Conservation (phyloP, 2,113 vertebrate genomes). For the Amphiprion percula region DNA sequence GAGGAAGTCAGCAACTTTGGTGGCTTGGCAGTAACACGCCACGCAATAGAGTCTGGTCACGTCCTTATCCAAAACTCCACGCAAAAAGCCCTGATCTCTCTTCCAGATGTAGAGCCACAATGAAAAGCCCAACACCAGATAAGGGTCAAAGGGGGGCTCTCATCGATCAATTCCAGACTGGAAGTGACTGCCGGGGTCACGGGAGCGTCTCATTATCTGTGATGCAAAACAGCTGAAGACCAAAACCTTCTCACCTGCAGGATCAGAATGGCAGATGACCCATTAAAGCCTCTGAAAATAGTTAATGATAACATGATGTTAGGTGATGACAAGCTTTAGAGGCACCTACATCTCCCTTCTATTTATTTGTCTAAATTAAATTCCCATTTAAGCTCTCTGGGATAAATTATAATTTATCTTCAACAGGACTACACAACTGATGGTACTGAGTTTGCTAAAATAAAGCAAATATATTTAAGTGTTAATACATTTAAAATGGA, state of each 20-base stretch:
- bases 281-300: constrained; percentile 1
- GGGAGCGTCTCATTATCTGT: constrained; percentile 73
- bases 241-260: constrained; percentile 57
- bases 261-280: constrained; percentile 25
- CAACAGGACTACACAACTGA: neutral
- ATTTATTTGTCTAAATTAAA: neutral
- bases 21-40: constrained; percentile 79
- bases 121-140: constrained; percentile 73
- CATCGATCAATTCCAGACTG: constrained; percentile 77
- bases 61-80: constrained; percentile 68
- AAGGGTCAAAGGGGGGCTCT: constrained; percentile 72
- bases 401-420: neutral
- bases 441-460: neutral
- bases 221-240: constrained; percentile 76
- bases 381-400: neutral
- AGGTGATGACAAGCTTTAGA: neutral
- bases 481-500: no score
- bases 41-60: constrained; percentile 76
- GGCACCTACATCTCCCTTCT: neutral
- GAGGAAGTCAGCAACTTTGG: constrained; percentile 78
- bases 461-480: neutral
- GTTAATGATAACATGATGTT: neutral
- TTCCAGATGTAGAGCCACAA: constrained; percentile 77
- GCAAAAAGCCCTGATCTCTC: constrained; percentile 67
- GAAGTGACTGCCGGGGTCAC: constrained; percentile 67